phyloP scores from a whole-genome alignment of 2,113 vertebrate species.

The Cairina moschata region DNA sequence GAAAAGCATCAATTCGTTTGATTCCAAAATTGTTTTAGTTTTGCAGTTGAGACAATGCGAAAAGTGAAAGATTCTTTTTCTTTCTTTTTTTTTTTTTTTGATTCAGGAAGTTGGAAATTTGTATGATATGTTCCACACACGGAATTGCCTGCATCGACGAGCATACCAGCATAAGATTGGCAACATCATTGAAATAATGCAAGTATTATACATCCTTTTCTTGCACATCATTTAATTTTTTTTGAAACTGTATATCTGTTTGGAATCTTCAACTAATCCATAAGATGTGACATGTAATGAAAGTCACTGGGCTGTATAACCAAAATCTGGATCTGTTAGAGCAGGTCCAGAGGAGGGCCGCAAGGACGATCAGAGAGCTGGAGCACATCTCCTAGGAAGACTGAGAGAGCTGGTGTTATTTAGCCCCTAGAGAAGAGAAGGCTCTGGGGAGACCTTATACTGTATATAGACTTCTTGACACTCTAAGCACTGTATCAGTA shows the following conservation, averaged over 20 bases:
- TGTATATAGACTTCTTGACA: too few relatives aligned
- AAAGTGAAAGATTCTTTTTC: neutral
- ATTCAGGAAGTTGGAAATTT: conserved; percentile 90
- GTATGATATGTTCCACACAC: conserved; percentile 95
- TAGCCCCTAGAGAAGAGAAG: neutral
- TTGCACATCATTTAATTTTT: neutral
- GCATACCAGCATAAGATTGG: conserved; percentile 95
- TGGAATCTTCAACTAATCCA: neutral
- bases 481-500: too few relatives aligned
- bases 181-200: conserved; percentile 94
- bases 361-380: neutral
- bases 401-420: neutral
- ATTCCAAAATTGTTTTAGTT: neutral
- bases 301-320: neutral
- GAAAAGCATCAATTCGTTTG: neutral
- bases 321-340: neutral
- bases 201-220: conserved; percentile 65
- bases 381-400: neutral
- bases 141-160: conserved; percentile 89
- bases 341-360: neutral
- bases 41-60: neutral
- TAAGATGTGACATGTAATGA: neutral
- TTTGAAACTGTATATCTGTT: neutral
- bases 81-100: neutral
- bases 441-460: neutral